Base-by-base conservation (phyloP, 2,888 invertebrate genomes). In the Hetaerina titia region DNA sequence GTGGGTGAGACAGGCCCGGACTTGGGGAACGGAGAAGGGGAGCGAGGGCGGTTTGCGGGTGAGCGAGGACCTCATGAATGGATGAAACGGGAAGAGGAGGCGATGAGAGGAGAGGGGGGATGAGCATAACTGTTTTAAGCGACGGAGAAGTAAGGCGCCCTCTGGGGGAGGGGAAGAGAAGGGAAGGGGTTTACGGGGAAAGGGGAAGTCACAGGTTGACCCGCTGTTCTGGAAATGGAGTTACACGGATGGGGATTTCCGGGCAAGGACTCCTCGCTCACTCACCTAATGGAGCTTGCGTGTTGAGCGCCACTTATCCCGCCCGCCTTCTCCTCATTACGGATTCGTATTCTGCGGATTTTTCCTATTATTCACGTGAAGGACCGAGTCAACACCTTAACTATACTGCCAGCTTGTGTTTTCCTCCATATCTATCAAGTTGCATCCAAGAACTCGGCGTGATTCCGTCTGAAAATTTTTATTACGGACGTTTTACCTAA, bases 181-280 rank as follows among this genome's bases (percentile, higher is more conserved):
- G 58, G 60, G 60, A 58, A 89, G 25, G 58, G n/a, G 87, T 31
- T 45, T 5, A 87, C 25, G 31, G 9, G 58, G 89, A 89, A 60
- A 45, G 58, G 58, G 58, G 19, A 11, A 58, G 15, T n/a, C 58
- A 58, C 60, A n/a, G n/a, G 60, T 89, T 7, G 89, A 60, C n/a
- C 89, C n/a, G 89, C 19, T 15, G 57, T 58, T 22, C 57, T 58
- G n/a, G 89, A 60, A 89, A 89, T 13, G 25, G 60, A 57, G 25
- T 25, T 11, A 25, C 89, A 25, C 60, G 57, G n/a, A 58, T 25
- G 89, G 89, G 89, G n/a, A 89, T 89, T 89, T 60, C 89, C 89
- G n/a, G 25, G 60, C n/a, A 58, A 87, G 19, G 22, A 4, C 22
- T 58, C n/a, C 89, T 58, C 58, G 60, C 58, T 89, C 89, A 89